Conservation (phyloP, 2,797 vertebrate species). For the Chrysocyon brachyurus region DNA sequence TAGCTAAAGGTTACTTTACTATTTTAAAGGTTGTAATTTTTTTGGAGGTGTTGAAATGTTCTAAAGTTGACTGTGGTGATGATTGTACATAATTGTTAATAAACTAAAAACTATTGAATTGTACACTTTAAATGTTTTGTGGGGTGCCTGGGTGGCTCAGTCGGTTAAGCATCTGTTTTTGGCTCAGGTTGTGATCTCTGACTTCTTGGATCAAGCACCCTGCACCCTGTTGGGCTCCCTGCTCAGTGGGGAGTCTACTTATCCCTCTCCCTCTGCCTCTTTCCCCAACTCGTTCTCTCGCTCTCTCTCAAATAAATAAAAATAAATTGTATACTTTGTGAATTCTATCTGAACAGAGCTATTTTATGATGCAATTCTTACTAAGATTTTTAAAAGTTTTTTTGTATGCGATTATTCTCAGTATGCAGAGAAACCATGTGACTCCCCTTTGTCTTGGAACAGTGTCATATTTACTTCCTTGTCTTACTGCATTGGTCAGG, state of each 20-base stretch:
- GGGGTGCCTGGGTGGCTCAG: neutral
- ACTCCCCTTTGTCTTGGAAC: neutral
- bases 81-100: neutral
- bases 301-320: neutral
- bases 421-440: neutral
- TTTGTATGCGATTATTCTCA: conserved; percentile 27
- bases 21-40: neutral
- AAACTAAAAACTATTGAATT: neutral
- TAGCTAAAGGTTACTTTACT: neutral
- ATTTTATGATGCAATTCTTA: neutral
- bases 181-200: neutral
- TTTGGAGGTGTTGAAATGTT: neutral
- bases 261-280: neutral
- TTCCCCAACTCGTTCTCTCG: neutral
- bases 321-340: neutral
- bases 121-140: neutral
- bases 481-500: neutral
- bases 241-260: neutral
- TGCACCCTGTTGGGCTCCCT: neutral
- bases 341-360: neutral
- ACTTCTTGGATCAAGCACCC: neutral
- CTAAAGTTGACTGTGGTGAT: neutral
- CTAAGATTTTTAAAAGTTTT: neutral
- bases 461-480: neutral
- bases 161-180: neutral